phyloP scores from a whole-genome alignment of 2,113 vertebrate genomes.

The Rattus rattus region DNA sequence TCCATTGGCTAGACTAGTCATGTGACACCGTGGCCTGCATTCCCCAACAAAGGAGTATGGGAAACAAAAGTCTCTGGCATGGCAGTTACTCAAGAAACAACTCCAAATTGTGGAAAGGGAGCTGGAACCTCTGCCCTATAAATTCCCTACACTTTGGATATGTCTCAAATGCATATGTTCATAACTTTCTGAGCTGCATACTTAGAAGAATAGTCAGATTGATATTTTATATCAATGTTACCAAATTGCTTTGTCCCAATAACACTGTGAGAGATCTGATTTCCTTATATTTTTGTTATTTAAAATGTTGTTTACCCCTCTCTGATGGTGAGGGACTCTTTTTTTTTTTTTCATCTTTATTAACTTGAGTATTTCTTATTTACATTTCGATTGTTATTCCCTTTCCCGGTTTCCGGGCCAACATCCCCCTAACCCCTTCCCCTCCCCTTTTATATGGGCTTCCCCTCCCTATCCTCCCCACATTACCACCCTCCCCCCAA shows the following conservation, averaged over 20 bases:
- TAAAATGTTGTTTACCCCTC: neutral
- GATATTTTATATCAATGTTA: neutral
- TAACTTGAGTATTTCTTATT: no score
- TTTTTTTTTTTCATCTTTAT: no score
- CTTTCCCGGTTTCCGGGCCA: no score
- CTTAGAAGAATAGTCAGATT: slow-evolving; percentile 1
- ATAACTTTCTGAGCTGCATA: neutral
- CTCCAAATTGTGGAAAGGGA: neutral
- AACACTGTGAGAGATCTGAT: neutral
- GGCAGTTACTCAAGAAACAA: slow-evolving; percentile 42
- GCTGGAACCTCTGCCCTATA: neutral
- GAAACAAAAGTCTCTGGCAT: neutral
- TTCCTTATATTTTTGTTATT: neutral
- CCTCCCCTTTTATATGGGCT: no score
- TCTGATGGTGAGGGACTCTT: neutral
- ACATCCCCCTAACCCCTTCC: no score
- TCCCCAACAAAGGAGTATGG: neutral
- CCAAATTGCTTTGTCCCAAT: neutral
- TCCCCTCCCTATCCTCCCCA: no score
- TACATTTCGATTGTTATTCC: no score
- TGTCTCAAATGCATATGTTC: neutral
- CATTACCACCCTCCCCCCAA: no score
- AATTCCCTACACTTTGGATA: neutral
- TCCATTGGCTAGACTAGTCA: slow-evolving; percentile 25
- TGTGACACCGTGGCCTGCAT: neutral